A percentile compares a stretch with the other conserved stretches of the same genome.
phyloP scores from a whole-genome alignment of 2,113 vertebrate species.

The Pongo abelii region DNA sequence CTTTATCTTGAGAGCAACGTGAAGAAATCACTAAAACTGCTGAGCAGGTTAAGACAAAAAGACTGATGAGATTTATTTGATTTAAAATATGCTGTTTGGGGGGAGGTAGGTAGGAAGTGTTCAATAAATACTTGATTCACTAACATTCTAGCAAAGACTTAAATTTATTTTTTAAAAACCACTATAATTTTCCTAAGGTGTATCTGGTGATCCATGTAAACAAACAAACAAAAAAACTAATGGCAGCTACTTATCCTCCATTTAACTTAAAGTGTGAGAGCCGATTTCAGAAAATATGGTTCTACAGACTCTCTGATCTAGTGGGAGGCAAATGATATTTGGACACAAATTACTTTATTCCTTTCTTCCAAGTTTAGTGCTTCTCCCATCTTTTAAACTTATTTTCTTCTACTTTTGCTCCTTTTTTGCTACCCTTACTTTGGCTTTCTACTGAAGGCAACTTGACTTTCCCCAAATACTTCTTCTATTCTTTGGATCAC shows the following conservation, averaged over 20 bases:
- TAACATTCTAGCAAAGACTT: constrained; percentile 2
- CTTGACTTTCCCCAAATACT: not conserved
- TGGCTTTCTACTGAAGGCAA: constrained; percentile 24
- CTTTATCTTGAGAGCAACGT: not conserved
- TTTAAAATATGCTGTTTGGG: not conserved
- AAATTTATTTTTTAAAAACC: constrained; percentile 20
- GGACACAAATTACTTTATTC: constrained; percentile 9
- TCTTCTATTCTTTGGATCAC: not conserved
- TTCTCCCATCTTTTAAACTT: constrained; percentile 29
- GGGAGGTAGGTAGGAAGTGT: not conserved
- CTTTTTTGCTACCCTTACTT: not conserved
- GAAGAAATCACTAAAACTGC: constrained; percentile 24
- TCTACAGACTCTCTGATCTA: not conserved
- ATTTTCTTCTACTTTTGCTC: not conserved
- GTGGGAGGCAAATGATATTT: not conserved
- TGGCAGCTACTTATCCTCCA: not conserved
- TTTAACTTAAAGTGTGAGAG: not conserved
- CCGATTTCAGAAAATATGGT: not conserved
- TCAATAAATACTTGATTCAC: constrained; percentile 36
- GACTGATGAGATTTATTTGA: not conserved
- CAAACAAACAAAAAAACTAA: not conserved
- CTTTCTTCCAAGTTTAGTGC: not conserved
- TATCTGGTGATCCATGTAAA: not conserved
- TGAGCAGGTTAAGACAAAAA: constrained; percentile 5
- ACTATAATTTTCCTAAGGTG: constrained; percentile 6